A percentile compares a stretch with the other conserved stretches of the same genome.
phyloP scores from a whole-genome alignment of 2,888 invertebrate species.

The Eilema depressum region DNA sequence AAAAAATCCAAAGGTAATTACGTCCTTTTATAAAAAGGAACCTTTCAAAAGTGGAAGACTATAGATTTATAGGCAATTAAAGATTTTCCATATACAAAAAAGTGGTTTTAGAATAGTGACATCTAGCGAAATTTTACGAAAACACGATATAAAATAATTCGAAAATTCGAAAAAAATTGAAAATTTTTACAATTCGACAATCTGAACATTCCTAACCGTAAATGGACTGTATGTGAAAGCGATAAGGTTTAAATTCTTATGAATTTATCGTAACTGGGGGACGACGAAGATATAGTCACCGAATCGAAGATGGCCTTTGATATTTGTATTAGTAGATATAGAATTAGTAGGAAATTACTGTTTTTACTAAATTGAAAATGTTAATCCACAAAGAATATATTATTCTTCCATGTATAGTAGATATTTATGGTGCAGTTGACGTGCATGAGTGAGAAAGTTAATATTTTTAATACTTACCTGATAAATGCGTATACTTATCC shows the following conservation, averaged over 20 bases:
- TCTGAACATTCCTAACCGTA: constrained; percentile 43
- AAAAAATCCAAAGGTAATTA: constrained; percentile 1
- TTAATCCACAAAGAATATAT: constrained; percentile 53
- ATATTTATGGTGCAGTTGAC: constrained; percentile 24
- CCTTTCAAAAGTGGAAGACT: background rate
- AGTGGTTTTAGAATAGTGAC: constrained; percentile 39
- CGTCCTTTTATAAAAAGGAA: background rate
- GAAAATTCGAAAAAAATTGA: constrained; percentile 15
- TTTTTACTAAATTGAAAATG: constrained; percentile 44
- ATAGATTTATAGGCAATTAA: constrained; percentile 6
- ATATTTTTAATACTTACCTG: constrained; percentile 12
- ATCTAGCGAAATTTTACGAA: constrained; percentile 37
- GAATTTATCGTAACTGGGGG: constrained; percentile 23
- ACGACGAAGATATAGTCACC: constrained; percentile 25
- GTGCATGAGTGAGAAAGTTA: constrained; percentile 8
- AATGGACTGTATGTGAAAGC: constrained; percentile 26
- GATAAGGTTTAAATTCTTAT: constrained; percentile 37
- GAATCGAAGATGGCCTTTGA: constrained; percentile 51
- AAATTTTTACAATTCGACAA: constrained; percentile 37
- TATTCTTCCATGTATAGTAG: constrained; percentile 52
- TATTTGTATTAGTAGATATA: constrained; percentile 45
- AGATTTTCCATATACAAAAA: constrained; percentile 9
- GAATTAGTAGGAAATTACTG: constrained; percentile 41
- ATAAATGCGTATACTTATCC: background rate
- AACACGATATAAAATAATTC: constrained; percentile 11